These are phyloP conservation scores for Helobdella robusta DNA, from an alignment of 2,888 invertebrate genomes.

Conservation along the genomic window DNA sequence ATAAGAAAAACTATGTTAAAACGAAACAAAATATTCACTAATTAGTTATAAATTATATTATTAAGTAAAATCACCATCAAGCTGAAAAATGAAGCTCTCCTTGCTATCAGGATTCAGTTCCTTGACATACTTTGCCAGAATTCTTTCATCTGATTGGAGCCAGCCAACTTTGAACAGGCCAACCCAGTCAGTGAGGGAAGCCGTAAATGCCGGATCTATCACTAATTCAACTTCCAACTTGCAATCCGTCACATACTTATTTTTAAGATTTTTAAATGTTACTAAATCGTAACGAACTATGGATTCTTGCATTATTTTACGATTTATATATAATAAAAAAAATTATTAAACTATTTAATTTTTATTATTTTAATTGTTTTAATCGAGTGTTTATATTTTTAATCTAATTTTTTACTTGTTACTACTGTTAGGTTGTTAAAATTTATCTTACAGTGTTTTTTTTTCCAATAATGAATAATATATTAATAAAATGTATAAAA, in stretches of 20 bases:
- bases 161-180: slow-evolving; percentile 46
- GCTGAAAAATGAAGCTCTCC: slow-evolving; percentile 39
- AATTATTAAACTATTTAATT: too few relatives aligned
- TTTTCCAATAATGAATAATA: too few relatives aligned
- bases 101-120: slow-evolving; percentile 36
- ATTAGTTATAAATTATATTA: too few relatives aligned
- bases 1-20: too few relatives aligned
- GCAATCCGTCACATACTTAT: not conserved
- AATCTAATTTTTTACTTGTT: too few relatives aligned
- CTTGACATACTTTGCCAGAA: slow-evolving; percentile 34
- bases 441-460: too few relatives aligned
- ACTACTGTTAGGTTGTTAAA: too few relatives aligned
- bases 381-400: too few relatives aligned
- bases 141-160: slow-evolving; percentile 39
- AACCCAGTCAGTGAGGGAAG: slow-evolving; percentile 41
- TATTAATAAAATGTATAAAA: too few relatives aligned
- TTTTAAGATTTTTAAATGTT: not conserved
- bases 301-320: not conserved
- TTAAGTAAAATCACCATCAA: not conserved
- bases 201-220: not conserved
- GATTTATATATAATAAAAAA: too few relatives aligned
- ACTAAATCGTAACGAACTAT: slow-evolving; percentile 1
- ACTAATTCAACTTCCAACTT: not conserved
- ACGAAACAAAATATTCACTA: too few relatives aligned
- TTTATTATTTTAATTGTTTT: too few relatives aligned